Conservation (phyloP, 1,140 invertebrate genomes). For the Plutomurus gul region DNA sequence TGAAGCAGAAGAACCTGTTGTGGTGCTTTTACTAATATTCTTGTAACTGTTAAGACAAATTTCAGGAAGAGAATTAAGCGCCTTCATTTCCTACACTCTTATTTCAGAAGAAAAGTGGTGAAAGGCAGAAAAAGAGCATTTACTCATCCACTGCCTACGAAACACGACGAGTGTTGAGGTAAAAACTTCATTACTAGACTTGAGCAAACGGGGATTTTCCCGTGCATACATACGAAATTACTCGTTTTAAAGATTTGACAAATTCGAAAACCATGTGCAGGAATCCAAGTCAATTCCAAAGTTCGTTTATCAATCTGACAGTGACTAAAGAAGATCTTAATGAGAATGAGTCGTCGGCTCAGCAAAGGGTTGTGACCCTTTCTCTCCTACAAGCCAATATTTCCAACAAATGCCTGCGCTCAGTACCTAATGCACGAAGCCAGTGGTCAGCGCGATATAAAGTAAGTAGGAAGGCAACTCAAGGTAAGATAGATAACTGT, state of each 20-base stretch:
- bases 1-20: no score
- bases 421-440: background rate
- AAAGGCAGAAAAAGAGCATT: background rate
- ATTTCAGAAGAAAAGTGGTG: background rate
- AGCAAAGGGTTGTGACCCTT: slow-evolving; percentile 9
- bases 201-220: background rate
- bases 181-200: slow-evolving; percentile 4
- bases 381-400: slow-evolving; percentile 6
- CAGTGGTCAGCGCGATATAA: background rate
- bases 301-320: slow-evolving; percentile 40
- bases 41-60: background rate
- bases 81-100: background rate
- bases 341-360: slow-evolving; percentile 41
- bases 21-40: no score
- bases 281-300: slow-evolving; percentile 40
- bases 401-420: background rate
- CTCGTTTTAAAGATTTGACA: slow-evolving; percentile 31
- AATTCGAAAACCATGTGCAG: slow-evolving; percentile 45
- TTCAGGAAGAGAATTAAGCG: background rate
- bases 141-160: background rate
- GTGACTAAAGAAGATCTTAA: slow-evolving; percentile 49
- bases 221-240: background rate
- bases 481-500: background rate
- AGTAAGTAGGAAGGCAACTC: background rate
- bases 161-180: background rate